A percentile compares a stretch with the other conserved stretches of the same genome.
phyloP scores from a whole-genome alignment of 2,113 vertebrate species.

The Sapayoa aenigma region DNA sequence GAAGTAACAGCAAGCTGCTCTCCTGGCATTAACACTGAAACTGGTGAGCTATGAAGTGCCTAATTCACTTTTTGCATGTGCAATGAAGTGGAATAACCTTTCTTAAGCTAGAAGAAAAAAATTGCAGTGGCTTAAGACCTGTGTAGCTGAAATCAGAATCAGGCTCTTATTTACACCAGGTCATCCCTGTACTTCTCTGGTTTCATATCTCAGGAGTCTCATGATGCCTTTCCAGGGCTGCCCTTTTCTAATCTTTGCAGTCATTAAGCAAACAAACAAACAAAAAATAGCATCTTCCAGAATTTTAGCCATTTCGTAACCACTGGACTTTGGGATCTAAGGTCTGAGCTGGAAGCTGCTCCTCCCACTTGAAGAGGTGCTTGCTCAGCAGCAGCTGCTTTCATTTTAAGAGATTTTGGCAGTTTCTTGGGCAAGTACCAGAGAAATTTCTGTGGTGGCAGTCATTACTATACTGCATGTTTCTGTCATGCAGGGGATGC shows the following conservation, averaged over 20 bases:
- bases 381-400: constrained; percentile 32
- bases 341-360: not conserved
- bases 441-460: not conserved
- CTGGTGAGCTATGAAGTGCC: not conserved
- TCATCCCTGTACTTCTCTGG: not conserved
- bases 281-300: not conserved
- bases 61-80: not conserved
- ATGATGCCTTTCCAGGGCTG: not conserved
- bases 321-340: not conserved
- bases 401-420: not conserved
- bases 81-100: not conserved
- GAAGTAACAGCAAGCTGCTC: not conserved
- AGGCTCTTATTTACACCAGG: not conserved
- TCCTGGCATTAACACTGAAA: not conserved
- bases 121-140: not conserved
- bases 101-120: not conserved
- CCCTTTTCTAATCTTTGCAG: not conserved
- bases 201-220: not conserved
- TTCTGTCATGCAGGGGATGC: not conserved
- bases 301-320: not conserved
- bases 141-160: not conserved
- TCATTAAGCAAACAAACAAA: not conserved
- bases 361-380: not conserved
- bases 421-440: not conserved
- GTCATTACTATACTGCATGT: not conserved